Conservation (phyloP, 2,113 vertebrate species). For the Burhinus bistriatus region DNA sequence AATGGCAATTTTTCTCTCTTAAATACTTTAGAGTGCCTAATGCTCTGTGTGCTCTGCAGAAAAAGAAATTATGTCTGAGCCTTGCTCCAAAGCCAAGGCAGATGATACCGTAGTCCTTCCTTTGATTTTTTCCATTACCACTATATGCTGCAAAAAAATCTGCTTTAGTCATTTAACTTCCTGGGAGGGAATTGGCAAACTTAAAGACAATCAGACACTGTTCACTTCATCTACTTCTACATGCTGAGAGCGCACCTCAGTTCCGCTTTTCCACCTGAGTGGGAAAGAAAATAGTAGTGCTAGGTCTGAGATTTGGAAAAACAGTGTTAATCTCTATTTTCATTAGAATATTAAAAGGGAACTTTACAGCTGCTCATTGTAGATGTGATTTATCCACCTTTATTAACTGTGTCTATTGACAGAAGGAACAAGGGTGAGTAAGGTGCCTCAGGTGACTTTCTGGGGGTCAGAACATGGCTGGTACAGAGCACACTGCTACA, state of each 20-base stretch:
- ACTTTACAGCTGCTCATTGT: not conserved
- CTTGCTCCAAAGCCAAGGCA: conserved; percentile 16
- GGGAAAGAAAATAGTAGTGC: not conserved
- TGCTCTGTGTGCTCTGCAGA: conserved; percentile 37
- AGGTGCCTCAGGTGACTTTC: not conserved
- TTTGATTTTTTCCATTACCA: conserved; percentile 14
- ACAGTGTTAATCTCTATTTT: not conserved
- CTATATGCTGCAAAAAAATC: not conserved
- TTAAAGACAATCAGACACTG: conserved; percentile 17
- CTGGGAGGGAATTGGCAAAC: not conserved
- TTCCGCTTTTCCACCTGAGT: not conserved
- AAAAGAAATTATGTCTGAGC: conserved; percentile 14
- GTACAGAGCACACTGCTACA: not conserved
- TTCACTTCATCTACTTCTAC: not conserved
- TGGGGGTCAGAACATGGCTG: not conserved
- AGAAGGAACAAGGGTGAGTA: not conserved
- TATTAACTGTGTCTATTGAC: not conserved
- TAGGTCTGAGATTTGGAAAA: not conserved
- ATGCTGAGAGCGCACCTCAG: not conserved
- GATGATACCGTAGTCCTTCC: conserved; percentile 5
- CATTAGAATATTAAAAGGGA: not conserved
- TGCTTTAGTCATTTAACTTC: conserved; percentile 49
- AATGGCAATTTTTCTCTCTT: conserved; percentile 28
- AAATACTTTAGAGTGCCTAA: conserved; percentile 56
- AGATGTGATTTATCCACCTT: not conserved